These are phyloP conservation scores for Origma solitaria DNA, from an alignment of 2,113 vertebrate genomes.

Conservation along the genomic window DNA sequence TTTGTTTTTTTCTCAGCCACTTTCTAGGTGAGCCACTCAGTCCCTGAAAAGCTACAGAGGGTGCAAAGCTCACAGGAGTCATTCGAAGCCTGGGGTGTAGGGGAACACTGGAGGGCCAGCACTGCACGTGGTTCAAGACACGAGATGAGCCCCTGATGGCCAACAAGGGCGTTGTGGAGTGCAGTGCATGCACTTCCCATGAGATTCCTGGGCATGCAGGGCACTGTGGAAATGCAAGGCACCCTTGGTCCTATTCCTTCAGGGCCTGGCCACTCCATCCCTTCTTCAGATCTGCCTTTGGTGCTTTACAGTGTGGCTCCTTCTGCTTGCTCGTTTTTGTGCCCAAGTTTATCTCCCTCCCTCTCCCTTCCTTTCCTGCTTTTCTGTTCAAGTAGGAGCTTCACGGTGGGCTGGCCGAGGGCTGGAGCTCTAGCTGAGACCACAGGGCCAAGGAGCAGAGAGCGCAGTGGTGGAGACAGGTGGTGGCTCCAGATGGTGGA, in stretches of 20 bases:
- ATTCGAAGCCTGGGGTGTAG: not conserved
- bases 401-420: not conserved
- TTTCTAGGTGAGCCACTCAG: not conserved
- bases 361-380: not conserved
- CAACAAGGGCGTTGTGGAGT: not conserved
- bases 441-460: not conserved
- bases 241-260: not conserved
- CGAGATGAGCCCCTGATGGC: not conserved
- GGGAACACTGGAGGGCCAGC: not conserved
- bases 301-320: not conserved
- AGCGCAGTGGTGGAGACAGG: not conserved
- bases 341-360: not conserved
- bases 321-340: not conserved
- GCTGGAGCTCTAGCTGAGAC: not conserved
- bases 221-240: not conserved
- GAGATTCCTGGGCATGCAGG: not conserved
- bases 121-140: not conserved
- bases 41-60: not conserved
- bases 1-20: not conserved
- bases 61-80: not conserved
- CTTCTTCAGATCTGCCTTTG: not conserved
- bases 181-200: not conserved
- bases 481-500: conserved; percentile 14
- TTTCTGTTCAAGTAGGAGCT: not conserved
- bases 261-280: not conserved